phyloP scores from a whole-genome alignment of 2,113 vertebrate species.

The Phylloscopus trochilus region DNA sequence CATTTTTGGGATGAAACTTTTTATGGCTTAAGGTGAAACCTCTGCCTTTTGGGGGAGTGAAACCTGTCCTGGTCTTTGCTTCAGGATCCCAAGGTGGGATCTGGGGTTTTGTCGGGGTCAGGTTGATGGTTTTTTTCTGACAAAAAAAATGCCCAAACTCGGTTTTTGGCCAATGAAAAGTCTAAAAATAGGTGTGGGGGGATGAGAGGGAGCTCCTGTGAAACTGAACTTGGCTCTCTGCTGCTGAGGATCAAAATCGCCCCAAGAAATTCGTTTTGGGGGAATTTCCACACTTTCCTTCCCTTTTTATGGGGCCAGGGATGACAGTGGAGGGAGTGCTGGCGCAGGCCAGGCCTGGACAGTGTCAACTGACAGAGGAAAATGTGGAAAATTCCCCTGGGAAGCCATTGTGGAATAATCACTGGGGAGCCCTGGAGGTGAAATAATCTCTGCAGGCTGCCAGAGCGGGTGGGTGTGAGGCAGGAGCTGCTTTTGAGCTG shows the following conservation, averaged over 20 bases:
- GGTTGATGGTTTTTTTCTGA: background rate
- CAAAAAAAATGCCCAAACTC: background rate
- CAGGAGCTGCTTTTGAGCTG: background rate
- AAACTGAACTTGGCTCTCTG: background rate
- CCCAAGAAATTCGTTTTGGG: background rate
- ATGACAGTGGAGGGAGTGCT: background rate
- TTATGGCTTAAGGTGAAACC: background rate
- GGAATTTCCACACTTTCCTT: background rate
- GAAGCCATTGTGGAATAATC: background rate
- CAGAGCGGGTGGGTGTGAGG: background rate
- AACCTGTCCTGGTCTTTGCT: background rate
- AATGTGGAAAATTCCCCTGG: background rate
- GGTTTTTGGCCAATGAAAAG: background rate
- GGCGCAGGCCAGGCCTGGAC: background rate
- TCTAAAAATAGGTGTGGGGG: background rate
- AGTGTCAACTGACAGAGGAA: background rate
- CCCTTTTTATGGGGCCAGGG: background rate
- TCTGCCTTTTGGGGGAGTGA: background rate
- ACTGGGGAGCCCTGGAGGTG: rapidly evolving
- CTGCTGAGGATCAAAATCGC: rapidly evolving
- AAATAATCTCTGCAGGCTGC: background rate
- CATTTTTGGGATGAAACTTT: background rate
- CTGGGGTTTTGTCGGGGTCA: background rate
- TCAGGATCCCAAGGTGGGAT: background rate
- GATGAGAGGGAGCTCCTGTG: background rate